Evolutionary conservation across 1,140 invertebrate species (phyloP), one percentile per base, ranked within the genome.

Genomic region (Calephelis nemesis): DNA sequence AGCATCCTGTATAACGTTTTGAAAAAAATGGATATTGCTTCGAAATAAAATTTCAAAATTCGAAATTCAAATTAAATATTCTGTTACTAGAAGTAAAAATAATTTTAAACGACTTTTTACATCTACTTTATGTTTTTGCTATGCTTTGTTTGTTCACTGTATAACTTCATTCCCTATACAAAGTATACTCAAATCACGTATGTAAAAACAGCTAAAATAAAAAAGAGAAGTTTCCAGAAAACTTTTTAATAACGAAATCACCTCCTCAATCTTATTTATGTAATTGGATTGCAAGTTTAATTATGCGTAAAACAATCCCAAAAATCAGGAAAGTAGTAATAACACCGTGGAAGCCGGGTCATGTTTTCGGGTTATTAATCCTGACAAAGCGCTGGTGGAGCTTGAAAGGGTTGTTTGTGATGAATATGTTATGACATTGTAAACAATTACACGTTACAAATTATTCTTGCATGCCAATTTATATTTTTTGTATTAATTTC

Each of bases 271-370:
- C 76, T 85, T 80, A 81, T 83, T 81, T 81, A 79, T 74, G 79
- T 88, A 91, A 91, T 91, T 91, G 84, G 66, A 88, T 88, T 88
- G 88, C 77, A 66, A 77, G 83, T 82, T 90, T 90, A 91, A 91
- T 87, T 85, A 90, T 84, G 87, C 88, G 87, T 88, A 86, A 91
- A 91, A 89, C 87, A 91, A 88, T 90, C 85, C 78, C 72, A 81
- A 84, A 58, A 88, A 84, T 85, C 83, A 77, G 84, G 82, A 87
- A 88, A 91, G 79, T 85, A 80, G 78, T 62, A 72, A 75, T 79
- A 76, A 73, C 30, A 58, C 74, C 71, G 78, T 76, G 77, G 75
- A 77, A 73, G 72, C 83, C 77, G 75, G 65, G 65, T 70, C 66
- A 66, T 75, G 75, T 88, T 91, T 81, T 87, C 87, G 89, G 84